Evolutionary conservation across 2,888 invertebrate species (phyloP), one percentile per base, ranked within the genome.

Genomic region (Ditula angustiorana): DNA sequence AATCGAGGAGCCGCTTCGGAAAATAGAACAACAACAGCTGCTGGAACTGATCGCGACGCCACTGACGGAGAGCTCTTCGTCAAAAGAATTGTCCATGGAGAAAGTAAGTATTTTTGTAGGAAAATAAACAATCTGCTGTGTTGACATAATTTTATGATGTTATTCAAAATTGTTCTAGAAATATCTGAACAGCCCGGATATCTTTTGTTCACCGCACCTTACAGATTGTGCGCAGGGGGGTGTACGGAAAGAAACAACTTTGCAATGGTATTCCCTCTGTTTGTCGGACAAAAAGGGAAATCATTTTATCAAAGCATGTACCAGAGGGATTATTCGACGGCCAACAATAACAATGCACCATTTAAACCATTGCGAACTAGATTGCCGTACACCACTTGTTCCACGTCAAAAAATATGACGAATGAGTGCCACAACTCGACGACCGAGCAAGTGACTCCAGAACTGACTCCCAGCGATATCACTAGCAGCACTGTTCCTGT

Each of bases 171-270:
- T 63, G 74, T 87, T 88, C 78, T 87, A 90, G 88, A 78, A 63
- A 67, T 74, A 58, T 35, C 69, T 50, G 46, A 71, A 24, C 75
- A 57, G 33, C 84, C 86, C 1, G 78, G 71, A 53, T 70, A 78
- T 37, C 75, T 90, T 67, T 64, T 82, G 64, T 91, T 91, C 67
- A 90, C 90, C 53, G 90, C 90, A 21, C 90, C 90, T 10, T 88
- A 82, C 70, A 86, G 75, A 74, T 69, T 90, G 10, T 86, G 86
- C 69, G 77, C 83, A 10, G 83, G 84, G 13, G 81, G 77, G 24
- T 83, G 82, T 64, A 74, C 77, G 30, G 61, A 61, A 4, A 67
- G 33, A 0, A 68, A 68, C 5, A 83, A 86, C 49, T 76, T 83
- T 7, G 67, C 66, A 2, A 72, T 90, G 69, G 69, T 69, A 7